A percentile compares a stretch with the other conserved stretches of the same genome.
Evolutionary conservation across 2,113 vertebrate species (phyloP).

Genomic region (Hippocampus abdominalis): DNA sequence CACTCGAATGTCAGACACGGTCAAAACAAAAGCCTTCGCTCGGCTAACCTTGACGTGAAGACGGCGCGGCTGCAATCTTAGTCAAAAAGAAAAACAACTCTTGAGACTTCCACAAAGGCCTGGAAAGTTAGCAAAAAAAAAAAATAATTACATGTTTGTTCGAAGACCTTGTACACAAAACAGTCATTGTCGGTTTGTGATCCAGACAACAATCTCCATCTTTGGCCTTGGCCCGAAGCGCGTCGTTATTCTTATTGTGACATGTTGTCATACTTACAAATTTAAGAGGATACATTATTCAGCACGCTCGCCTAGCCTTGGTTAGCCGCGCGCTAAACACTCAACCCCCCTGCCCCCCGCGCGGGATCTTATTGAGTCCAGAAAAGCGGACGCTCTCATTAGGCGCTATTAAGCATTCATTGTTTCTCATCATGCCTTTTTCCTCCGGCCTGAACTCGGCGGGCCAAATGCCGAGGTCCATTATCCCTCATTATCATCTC

Average conservation of each 20-base stretch:
- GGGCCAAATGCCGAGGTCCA: neutral
- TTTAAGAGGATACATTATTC: conserved; percentile 2
- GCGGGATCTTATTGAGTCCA: neutral
- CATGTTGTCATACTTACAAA: neutral
- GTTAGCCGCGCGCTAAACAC: conserved; percentile 2
- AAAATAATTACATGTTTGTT: no score
- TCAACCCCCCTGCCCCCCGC: neutral
- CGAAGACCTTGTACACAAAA: no score
- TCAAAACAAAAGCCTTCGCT: neutral
- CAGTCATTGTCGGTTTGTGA: no score
- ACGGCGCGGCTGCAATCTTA: neutral
- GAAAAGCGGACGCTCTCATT: conserved; percentile 6
- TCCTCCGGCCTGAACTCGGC: neutral
- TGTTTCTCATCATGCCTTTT: conserved; percentile 8
- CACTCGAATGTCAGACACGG: neutral
- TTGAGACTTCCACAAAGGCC: neutral
- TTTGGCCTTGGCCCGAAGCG: neutral
- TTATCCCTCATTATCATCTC: conserved; percentile 12
- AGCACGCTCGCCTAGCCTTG: neutral
- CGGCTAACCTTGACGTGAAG: neutral
- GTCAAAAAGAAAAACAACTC: neutral
- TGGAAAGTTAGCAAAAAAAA: no score
- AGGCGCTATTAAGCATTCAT: conserved; percentile 2
- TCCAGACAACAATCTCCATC: neutral
- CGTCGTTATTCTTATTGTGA: neutral